Conservation (phyloP, 2,888 invertebrate species). For the Ellobium chinense region DNA sequence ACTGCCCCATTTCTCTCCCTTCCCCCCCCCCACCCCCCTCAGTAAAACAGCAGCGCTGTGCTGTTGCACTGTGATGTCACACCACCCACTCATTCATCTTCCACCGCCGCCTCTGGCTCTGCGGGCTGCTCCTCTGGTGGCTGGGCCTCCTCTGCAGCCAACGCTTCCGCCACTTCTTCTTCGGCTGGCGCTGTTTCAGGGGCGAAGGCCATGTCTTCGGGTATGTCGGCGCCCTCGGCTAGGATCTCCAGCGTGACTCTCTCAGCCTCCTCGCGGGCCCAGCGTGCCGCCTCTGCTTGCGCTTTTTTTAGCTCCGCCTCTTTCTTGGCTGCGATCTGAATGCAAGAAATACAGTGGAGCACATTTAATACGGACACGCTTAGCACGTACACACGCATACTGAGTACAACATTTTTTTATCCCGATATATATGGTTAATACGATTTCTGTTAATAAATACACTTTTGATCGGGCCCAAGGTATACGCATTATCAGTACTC, state of each 20-base stretch:
- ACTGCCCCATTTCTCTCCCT: background rate
- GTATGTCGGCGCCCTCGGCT: constrained; percentile 31
- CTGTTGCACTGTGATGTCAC: background rate
- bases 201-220: constrained; percentile 7
- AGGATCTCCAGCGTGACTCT: constrained; percentile 35
- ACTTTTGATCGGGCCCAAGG: no score
- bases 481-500: no score
- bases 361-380: no score
- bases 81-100: background rate
- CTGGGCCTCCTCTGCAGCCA: background rate
- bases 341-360: no score
- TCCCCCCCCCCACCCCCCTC: background rate
- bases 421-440: no score
- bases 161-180: background rate
- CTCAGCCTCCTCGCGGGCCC: constrained; percentile 41
- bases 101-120: background rate
- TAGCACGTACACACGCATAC: no score
- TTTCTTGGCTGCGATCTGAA: constrained; percentile 32
- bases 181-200: background rate
- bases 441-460: no score
- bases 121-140: constrained; percentile 1
- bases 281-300: constrained; percentile 33
- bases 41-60: background rate
- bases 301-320: constrained; percentile 23
- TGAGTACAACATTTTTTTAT: no score